Base-by-base conservation (phyloP, 2,888 invertebrate species). In the Tridacna gigas region DNA sequence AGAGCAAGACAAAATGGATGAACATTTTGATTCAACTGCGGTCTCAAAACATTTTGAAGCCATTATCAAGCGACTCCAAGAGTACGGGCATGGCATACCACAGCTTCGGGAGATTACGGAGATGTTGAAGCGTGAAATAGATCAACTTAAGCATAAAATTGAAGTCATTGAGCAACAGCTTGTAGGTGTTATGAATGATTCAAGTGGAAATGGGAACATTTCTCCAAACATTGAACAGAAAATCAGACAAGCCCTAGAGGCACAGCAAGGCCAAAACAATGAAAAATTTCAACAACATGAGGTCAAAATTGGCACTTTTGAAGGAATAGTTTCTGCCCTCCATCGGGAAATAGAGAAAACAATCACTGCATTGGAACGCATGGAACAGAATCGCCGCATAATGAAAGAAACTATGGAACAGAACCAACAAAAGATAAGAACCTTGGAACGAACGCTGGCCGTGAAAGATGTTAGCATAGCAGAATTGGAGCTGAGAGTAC, bases 261-360 rank as follows among this genome's bases (percentile, higher is more conserved):
- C 66, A 76, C 79, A 83, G 26, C 82, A 82, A 69, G 69, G 71
- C 45, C 74, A 47, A 15, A 45, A 75, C 26, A 79, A 71, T 69
- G 78, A 83, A 26, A 82, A 78, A 71, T 69, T 82, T 66, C 80
- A 86, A 28, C 79, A 83, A 4, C 61, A 89, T 18, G 89, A 91
- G 61, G 76, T 86, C 13, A 92, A 91, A 74, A 86, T 91, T 25
- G 88, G 85, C 22, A 82, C 89, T 3, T 85, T 85, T 79, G 84
- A 92, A 69, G 91, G 91, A 15, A 91, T 92, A 51, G 89, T 90
- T 12, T 89, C 89, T 7, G 91, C 92, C 22, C 84, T 93, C 15
- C 92, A 93, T 56, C 82, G 90, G 13, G 93, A 93, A 76, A 89
- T 92, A 51, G 91, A 92, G 61, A 88, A 91, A 47, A 89, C 90